A percentile compares a stretch with the other conserved stretches of the same genome.
Conservation (phyloP, 2,888 invertebrate genomes). For the Drosophila siamana region DNA sequence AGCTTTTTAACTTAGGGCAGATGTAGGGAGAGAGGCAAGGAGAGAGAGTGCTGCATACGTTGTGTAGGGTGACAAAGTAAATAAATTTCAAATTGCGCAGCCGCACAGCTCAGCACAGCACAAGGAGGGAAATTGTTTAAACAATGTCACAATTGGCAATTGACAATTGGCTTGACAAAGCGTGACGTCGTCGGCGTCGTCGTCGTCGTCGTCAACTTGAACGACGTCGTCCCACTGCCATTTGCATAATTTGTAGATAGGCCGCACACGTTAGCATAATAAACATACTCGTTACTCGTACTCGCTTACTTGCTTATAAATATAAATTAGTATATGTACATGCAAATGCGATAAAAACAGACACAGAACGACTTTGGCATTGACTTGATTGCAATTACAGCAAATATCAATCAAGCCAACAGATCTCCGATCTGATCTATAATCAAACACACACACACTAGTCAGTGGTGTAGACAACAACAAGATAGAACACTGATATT, state of each 20-base stretch:
- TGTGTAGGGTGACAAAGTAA: slow-evolving; percentile 41
- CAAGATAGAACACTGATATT: background rate
- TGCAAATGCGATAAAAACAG: slow-evolving; percentile 50
- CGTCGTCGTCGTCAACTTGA: slow-evolving; percentile 30
- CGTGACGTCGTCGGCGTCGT: slow-evolving; percentile 46
- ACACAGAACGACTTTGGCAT: slow-evolving; percentile 65
- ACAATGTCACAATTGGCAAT: slow-evolving; percentile 69
- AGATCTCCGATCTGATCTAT: slow-evolving; percentile 23
- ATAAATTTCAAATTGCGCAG: slow-evolving; percentile 46
- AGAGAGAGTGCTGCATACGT: background rate
- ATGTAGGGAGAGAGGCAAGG: background rate
- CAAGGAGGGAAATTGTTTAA: slow-evolving; percentile 59
- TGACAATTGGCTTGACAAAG: slow-evolving; percentile 45
- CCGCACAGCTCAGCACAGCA: background rate
- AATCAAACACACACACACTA: slow-evolving; percentile 16
- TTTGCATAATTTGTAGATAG: slow-evolving; percentile 75
- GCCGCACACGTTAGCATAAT: slow-evolving; percentile 51
- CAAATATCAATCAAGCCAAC: slow-evolving; percentile 59
- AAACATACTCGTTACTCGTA: slow-evolving; percentile 40
- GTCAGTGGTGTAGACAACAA: background rate
- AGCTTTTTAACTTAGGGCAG: background rate
- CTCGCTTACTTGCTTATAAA: slow-evolving; percentile 26
- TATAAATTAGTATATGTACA: slow-evolving; percentile 36
- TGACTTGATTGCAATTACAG: slow-evolving; percentile 63
- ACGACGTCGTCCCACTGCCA: slow-evolving; percentile 60